phyloP scores from a whole-genome alignment of 2,797 vertebrate genomes.

The Iguana delicatissima region DNA sequence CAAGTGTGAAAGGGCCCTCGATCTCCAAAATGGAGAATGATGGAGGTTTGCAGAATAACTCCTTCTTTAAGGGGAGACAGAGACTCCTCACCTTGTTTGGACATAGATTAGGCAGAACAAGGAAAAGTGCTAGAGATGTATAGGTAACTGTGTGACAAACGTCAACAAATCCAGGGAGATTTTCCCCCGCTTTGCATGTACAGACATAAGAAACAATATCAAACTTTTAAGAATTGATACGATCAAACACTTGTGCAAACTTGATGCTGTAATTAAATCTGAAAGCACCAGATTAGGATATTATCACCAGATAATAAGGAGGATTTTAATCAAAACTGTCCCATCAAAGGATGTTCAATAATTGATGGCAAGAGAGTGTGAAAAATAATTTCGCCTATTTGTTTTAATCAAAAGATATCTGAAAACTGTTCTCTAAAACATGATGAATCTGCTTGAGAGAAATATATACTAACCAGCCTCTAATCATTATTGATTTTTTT shows the following conservation, averaged over 20 bases:
- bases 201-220: slow-evolving; percentile 48
- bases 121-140: slow-evolving; percentile 23
- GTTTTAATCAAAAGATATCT: background rate
- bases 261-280: slow-evolving; percentile 6
- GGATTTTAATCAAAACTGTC: slow-evolving; percentile 12
- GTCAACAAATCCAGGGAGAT: slow-evolving; percentile 2
- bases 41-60: slow-evolving; percentile 54
- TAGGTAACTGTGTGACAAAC: slow-evolving; percentile 53
- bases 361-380: background rate
- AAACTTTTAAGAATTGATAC: slow-evolving; percentile 9
- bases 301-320: slow-evolving; percentile 17
- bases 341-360: background rate
- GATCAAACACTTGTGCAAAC: slow-evolving; percentile 15
- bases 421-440: background rate
- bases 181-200: slow-evolving; percentile 25
- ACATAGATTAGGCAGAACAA: slow-evolving; percentile 50
- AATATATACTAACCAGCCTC: background rate
- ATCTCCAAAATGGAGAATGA: slow-evolving; percentile 58
- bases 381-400: background rate
- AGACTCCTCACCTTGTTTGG: slow-evolving; percentile 62
- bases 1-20: too few relatives aligned
- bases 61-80: slow-evolving; percentile 58
- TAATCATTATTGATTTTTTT: background rate
- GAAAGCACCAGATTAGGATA: slow-evolving; percentile 17
- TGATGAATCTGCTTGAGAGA: background rate